Evolutionary conservation across 2,113 vertebrate genomes (phyloP), one percentile per base, ranked within the genome.

Genomic region (Callionymus lyra): DNA sequence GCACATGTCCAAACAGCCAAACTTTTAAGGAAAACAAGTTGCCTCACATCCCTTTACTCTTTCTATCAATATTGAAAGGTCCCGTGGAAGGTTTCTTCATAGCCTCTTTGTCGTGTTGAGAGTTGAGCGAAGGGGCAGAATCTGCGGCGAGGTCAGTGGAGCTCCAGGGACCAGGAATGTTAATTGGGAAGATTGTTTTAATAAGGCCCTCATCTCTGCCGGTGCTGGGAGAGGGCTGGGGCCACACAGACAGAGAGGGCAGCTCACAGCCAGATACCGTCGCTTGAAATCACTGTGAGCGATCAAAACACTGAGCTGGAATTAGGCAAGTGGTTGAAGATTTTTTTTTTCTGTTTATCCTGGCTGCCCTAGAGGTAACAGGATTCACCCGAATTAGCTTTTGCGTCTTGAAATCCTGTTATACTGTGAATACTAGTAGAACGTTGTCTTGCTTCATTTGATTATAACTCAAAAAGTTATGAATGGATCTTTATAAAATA

Each of bases 101-200:
- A 62, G 70, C 65, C 54, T 65, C 65, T 61, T 67, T 74, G 65
- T 73, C 70, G 59, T 61, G n/a, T 2, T 27, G 14, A 38, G 38
- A 56, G 67, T 42, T 10, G 39, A 63, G 60, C 49, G 56, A 53
- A 57, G 51, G 52, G 62, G 47, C 50, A 45, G 56, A 50, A 16
- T 69, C 33, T 54, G 33, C 31, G 17, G 31, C n/a, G 44, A 39
- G 63, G 45, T 42, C 21, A 33, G 12, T 13, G 50, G 65, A 56
- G 59, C 57, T 81, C 70, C 58, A 44, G 65, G 63, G 71, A 63
- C 64, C 64, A 71, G 62, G 81, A 82, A 83, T 84, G 82, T 84
- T 83, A 84, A 85, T 85, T 84, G 72, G 72, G 51, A 72, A 80
- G 81, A 82, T 80, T 83, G 81, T 82, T 83, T 82, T 82, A 84